Percentiles rank a stretch among this genome's conserved stretches.
Evolutionary conservation across 1,140 invertebrate genomes (phyloP).

Genomic region (Chionoecetes opilio): DNA sequence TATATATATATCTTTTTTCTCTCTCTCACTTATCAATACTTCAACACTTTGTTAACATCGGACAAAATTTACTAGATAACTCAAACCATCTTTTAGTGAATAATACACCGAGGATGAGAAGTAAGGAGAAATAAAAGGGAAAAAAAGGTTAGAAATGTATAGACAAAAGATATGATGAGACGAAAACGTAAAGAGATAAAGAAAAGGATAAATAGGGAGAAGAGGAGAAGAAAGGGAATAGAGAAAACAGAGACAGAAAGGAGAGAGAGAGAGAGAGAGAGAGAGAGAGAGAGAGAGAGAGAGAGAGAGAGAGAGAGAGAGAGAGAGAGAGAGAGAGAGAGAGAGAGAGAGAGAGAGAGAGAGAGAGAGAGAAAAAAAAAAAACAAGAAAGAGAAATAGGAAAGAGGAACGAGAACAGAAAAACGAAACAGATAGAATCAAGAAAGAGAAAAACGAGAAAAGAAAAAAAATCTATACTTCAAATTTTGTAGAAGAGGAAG

Average conservation of each 20-base stretch:
- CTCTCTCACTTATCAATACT: too few relatives aligned
- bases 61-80: too few relatives aligned
- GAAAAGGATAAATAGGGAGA: too few relatives aligned
- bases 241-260: neutral
- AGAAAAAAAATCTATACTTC: neutral
- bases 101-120: too few relatives aligned
- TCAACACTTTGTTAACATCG: too few relatives aligned
- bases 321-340: neutral
- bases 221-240: neutral
- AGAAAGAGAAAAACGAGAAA: neutral
- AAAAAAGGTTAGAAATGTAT: too few relatives aligned
- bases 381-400: constrained; percentile 20
- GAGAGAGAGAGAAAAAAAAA: too few relatives aligned
- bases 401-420: neutral
- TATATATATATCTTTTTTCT: neutral
- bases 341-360: too few relatives aligned
- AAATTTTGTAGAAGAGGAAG: neutral
- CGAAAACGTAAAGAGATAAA: too few relatives aligned
- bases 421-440: neutral
- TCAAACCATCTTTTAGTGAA: too few relatives aligned
- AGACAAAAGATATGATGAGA: too few relatives aligned
- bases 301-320: neutral
- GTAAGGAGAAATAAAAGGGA: too few relatives aligned
- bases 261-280: neutral
- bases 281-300: neutral